Percentiles rank a stretch among this genome's conserved stretches.
Conservation (phyloP, 2,888 invertebrate genomes). For the Ornithoptera priamus region DNA sequence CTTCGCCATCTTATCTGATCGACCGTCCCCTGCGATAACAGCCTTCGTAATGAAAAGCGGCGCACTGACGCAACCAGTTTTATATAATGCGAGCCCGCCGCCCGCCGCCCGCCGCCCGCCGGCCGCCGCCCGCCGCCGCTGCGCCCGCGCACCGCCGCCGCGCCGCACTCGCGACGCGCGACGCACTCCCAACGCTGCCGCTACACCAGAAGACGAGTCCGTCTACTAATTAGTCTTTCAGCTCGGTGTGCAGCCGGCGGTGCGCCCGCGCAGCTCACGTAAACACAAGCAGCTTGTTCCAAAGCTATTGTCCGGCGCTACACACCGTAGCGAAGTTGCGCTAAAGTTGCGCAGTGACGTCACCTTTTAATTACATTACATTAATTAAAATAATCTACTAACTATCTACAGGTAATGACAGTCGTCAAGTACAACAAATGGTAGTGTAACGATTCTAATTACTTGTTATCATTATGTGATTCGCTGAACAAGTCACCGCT, state of each 20-base stretch:
- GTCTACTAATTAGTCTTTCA: too few species aligned
- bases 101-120: neutral
- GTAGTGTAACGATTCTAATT: constrained; percentile 4
- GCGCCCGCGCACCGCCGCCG: too few species aligned
- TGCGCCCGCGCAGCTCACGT: too few species aligned
- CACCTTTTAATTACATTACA: neutral
- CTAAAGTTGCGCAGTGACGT: too few species aligned
- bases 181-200: too few species aligned
- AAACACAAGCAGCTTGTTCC: too few species aligned
- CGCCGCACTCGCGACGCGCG: too few species aligned
- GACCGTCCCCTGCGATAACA: constrained; percentile 53
- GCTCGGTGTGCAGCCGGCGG: too few species aligned
- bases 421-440: constrained; percentile 8
- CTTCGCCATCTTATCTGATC: constrained; percentile 59
- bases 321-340: too few species aligned
- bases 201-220: too few species aligned
- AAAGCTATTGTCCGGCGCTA: too few species aligned
- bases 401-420: constrained; percentile 1
- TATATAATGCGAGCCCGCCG: constrained; percentile 48
- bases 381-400: neutral
- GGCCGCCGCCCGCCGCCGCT: neutral
- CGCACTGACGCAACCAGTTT: constrained; percentile 57
- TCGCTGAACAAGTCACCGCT: constrained; percentile 4
- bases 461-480: too few species aligned
- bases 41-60: constrained; percentile 66